Base-by-base conservation (phyloP, 2,888 invertebrate species). In the Polyommatus iphigenia region DNA sequence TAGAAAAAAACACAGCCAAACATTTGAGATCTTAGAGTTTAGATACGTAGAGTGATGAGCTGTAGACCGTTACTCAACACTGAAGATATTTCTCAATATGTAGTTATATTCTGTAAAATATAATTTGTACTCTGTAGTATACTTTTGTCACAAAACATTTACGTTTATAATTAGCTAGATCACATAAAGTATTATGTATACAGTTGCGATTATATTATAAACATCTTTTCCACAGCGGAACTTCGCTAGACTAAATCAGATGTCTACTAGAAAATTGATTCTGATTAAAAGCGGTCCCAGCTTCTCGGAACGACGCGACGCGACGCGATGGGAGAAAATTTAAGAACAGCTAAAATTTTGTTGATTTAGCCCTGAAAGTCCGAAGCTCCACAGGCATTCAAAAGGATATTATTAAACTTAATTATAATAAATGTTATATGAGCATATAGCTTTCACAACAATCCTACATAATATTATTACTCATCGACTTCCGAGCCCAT, bases 401-500 rank as follows among this genome's bases (percentile, higher is more conserved):
- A 67, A 67, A 29, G 24, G 15, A 67, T 67, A 67, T 67, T 67
- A 67, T 67, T 75, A 32, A 50, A 75, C 54, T 29, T 2, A 29
- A 1, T 29, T 32, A 67, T 67, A 15, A 67, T 67, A 24, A 54
- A 62, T 20, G 59, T 59, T 54, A 73, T 73, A 75, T 24, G 75
- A 75, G 75, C 75, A 54, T 29, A 75, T 29, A 29, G 54, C 29
- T 54, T 46, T 75, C 29, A 75, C 75, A 50, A 15, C 41, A 54
- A 54, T 50, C 54, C 41, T 75, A 75, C 75, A 29, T 15, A 15
- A 24, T 15, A 15, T 54, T 54, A 29, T 54, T 75, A 93, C 82
- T 93, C 93, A 82, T 93, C 93, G 2, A 87, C 83, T 81, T 93
- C 93, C 0, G 93, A 93, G 24, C 91, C 90, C 79, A 91, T 82